Percentiles rank a stretch among this genome's conserved stretches.
These are phyloP conservation scores for Noctua comes DNA, from an alignment of 2,888 invertebrate genomes.

Conservation along the genomic window DNA sequence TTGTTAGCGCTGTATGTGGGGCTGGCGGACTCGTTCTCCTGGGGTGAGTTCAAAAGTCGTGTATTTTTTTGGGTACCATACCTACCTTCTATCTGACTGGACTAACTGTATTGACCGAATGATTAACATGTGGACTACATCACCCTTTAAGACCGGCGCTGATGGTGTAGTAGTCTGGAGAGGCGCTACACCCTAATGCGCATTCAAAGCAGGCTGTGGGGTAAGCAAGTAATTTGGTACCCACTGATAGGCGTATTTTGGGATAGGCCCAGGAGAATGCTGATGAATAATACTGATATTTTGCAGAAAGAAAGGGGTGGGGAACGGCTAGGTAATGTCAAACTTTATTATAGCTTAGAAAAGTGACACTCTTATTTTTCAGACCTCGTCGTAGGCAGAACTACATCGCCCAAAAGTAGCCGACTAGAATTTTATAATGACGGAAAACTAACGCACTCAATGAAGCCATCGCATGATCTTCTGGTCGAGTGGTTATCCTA, in stretches of 20 bases:
- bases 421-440: neutral
- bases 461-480: neutral
- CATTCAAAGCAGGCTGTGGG: neutral
- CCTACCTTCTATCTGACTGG: neutral
- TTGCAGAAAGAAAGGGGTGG: neutral
- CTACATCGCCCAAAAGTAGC: rapidly evolving
- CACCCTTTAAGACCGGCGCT: neutral
- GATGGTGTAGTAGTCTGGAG: neutral
- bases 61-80: neutral
- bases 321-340: neutral
- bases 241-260: neutral
- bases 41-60: neutral
- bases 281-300: neutral
- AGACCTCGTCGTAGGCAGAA: neutral
- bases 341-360: neutral
- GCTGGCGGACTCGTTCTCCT: neutral
- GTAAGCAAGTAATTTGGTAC: neutral
- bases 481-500: neutral
- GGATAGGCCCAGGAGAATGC: neutral
- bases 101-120: neutral
- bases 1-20: neutral
- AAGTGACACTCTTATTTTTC: neutral
- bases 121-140: neutral
- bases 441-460: neutral
- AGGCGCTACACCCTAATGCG: neutral